These are phyloP conservation scores for Uromys caudimaculatus DNA, from an alignment of 2,797 vertebrate species.

Conservation along the genomic window DNA sequence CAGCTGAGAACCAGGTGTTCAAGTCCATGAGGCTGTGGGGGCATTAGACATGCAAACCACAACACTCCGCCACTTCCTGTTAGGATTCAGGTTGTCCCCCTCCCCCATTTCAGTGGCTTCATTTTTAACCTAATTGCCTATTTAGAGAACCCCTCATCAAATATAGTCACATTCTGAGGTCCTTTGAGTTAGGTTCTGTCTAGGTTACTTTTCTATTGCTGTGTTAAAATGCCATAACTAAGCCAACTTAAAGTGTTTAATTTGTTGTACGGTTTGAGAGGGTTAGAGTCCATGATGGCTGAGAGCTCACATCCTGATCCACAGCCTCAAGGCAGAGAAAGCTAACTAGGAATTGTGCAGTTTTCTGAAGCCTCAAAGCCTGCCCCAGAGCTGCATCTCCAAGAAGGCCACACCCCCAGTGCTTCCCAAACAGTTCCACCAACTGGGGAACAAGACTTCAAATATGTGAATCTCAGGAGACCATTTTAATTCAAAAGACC, in stretches of 20 bases:
- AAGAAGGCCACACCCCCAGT: not conserved
- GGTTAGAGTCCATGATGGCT: too few relatives aligned
- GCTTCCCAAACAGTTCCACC: not conserved
- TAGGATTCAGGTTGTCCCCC: not conserved
- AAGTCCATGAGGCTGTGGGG: not conserved
- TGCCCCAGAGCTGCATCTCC: not conserved
- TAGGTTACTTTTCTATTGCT: not conserved
- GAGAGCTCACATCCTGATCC: not conserved
- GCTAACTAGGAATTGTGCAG: not conserved
- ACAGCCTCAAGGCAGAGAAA: not conserved
- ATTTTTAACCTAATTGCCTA: not conserved
- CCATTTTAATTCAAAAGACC: not conserved
- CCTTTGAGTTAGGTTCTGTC: not conserved
- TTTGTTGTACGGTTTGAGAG: not conserved
- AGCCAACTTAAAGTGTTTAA: not conserved
- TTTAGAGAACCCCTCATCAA: not conserved
- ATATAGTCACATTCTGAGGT: not conserved
- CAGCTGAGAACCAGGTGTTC: not conserved
- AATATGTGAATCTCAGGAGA: not conserved
- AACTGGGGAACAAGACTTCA: not conserved
- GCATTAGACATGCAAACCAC: not conserved
- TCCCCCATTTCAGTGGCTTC: not conserved
- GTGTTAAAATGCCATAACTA: not conserved
- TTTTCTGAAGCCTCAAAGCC: not conserved
- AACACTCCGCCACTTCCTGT: not conserved